phyloP scores from a whole-genome alignment of 2,888 invertebrate species.

The Trachelus troglodyta region DNA sequence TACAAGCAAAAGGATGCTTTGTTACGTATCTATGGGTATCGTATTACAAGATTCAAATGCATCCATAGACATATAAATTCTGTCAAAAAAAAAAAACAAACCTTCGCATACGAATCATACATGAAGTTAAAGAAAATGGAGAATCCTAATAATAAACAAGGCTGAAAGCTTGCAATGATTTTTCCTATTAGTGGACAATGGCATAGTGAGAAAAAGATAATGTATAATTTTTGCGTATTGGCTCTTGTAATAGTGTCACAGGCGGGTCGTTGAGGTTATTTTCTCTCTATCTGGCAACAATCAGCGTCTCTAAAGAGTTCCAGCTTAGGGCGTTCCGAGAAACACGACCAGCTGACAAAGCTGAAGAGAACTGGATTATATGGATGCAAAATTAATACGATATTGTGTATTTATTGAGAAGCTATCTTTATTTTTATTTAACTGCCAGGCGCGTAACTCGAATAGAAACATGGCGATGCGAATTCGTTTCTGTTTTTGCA shows the following conservation, averaged over 20 bases:
- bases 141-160: conserved; percentile 41
- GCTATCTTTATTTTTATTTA: too few species aligned
- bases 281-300: too few species aligned
- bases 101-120: conserved; percentile 20
- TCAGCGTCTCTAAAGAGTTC: too few species aligned
- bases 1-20: conserved; percentile 19
- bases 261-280: conserved; percentile 15
- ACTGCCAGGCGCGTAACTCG: too few species aligned
- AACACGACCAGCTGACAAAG: too few species aligned
- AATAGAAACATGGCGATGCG: too few species aligned
- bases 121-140: conserved; percentile 14
- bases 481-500: too few species aligned
- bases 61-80: conserved; percentile 11
- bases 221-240: conserved; percentile 52
- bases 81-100: conserved; percentile 7
- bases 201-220: conserved; percentile 47
- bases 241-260: conserved; percentile 42
- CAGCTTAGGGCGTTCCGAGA: too few species aligned
- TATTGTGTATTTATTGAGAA: too few species aligned
- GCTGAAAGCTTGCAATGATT: conserved; percentile 50
- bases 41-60: conserved; percentile 14
- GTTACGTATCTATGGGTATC: conserved; percentile 18
- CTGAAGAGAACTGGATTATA: too few species aligned
- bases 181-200: conserved; percentile 54
- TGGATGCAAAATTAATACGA: too few species aligned